Conservation (phyloP, 2,888 invertebrate genomes). For the Apeira syringaria region DNA sequence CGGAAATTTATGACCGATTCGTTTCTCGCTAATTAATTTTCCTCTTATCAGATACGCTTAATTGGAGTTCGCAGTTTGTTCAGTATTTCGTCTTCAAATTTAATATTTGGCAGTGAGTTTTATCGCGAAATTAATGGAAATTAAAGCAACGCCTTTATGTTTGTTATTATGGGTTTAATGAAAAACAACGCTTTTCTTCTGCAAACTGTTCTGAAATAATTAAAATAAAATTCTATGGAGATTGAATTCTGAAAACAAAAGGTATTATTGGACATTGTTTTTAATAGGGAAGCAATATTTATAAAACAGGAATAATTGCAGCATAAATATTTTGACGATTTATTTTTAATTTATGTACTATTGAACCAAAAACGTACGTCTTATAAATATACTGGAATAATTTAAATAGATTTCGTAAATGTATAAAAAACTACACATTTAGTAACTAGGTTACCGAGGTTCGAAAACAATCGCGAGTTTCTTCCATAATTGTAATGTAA, state of each 20-base stretch:
- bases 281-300: no score
- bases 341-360: no score
- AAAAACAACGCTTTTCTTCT: neutral
- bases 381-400: no score
- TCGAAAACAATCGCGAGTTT: no score
- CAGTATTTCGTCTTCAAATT: slow-evolving; percentile 49
- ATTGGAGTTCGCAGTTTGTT: slow-evolving; percentile 60
- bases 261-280: neutral
- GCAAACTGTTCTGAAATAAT: neutral
- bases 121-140: slow-evolving; percentile 27
- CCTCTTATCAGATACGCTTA: slow-evolving; percentile 62
- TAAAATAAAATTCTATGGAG: neutral
- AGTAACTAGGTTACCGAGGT: no score
- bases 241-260: slow-evolving; percentile 1
- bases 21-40: slow-evolving; percentile 67
- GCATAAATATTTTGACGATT: no score
- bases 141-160: slow-evolving; percentile 17
- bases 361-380: no score
- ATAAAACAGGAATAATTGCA: no score
- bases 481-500: no score
- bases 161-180: slow-evolving; percentile 1
- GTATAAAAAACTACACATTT: no score
- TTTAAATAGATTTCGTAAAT: no score
- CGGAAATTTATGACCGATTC: slow-evolving; percentile 58
- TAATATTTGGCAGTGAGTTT: slow-evolving; percentile 43